Percentiles rank a stretch among this genome's conserved stretches.
Conservation (phyloP, 2,888 invertebrate species). For the Phanerotoma sp. region DNA sequence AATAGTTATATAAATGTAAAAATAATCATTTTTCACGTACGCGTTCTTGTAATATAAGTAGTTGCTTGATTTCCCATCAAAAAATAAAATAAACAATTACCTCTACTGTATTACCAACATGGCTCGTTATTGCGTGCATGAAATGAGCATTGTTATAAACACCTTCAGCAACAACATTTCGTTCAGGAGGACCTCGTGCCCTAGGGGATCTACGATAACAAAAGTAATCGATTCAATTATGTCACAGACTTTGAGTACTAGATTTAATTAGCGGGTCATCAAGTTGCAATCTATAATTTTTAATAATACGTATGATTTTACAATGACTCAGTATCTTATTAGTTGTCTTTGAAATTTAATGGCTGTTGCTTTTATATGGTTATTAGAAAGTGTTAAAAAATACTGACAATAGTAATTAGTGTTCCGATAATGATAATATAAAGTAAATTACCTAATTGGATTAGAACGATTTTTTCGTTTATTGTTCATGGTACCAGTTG, state of each 20-base stretch:
- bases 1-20: slow-evolving; percentile 61
- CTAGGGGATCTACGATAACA: slow-evolving; percentile 65
- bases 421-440: neutral
- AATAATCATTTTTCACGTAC: too few relatives aligned
- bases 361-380: neutral
- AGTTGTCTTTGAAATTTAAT: neutral
- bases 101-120: slow-evolving; percentile 81
- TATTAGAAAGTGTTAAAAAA: neutral
- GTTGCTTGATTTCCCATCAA: neutral
- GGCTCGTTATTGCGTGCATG: slow-evolving; percentile 84
- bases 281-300: too few relatives aligned
- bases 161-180: slow-evolving; percentile 75
- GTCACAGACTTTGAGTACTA: too few relatives aligned
- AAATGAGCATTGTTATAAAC: slow-evolving; percentile 88
- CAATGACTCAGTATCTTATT: neutral
- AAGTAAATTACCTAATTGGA: slow-evolving; percentile 65
- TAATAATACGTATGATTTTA: neutral
- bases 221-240: neutral
- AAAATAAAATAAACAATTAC: slow-evolving; percentile 39
- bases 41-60: slow-evolving; percentile 2
- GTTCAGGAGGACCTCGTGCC: slow-evolving; percentile 59
- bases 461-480: slow-evolving; percentile 84
- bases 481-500: slow-evolving; percentile 71
- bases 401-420: too few relatives aligned
- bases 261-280: too few relatives aligned